Evolutionary conservation across 2,888 invertebrate species (phyloP), one percentile per base, ranked within the genome.

Genomic region (Plebejus melissa): DNA sequence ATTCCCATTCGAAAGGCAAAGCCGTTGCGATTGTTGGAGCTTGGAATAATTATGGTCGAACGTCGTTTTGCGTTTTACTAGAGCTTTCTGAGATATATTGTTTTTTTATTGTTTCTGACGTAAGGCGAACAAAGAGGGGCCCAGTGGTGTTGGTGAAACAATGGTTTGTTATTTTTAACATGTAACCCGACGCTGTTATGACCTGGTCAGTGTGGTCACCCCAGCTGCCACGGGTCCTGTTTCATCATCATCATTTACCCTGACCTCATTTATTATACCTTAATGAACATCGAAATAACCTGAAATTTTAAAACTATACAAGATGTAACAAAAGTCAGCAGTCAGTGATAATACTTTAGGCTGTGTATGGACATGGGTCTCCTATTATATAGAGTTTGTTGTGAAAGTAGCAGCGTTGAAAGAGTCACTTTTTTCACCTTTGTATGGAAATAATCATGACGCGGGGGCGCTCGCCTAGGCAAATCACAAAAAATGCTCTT

Each of bases 101-200:
- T 11, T 74, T 74, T 74, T 74, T 74, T 74, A 57, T 41, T 41
- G 54, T 72, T 32, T 28, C 72, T 72, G 82, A 83, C 84, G 84
- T 81, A 77, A 74, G 41, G 77, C 76, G 78, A 79, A 78, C 80
- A 79, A 75, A 77, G 76, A 28, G 28, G 46, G 46, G 50, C 32
- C 9, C 72, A 54, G 38, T 41, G 54, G 46, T 7, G 46, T 71
- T 38, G 71, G 72, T 28, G 74, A 83, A 87, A 86, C 85, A 86
- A 87, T 85, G 85, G 79, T 82, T 83, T 84, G 78, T 85, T 75
- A 71, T 75, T 84, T 85, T 82, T 82, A 75, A 76, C 77, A 79
- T 77, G 86, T 82, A 82, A 87, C 83, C 81, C 82, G 87, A 88
- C 80, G 87, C 88, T 87, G 88, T 88, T 88, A 83, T 87, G 87